Conservation (phyloP, 2,888 invertebrate species). For the Trichogramma dendrolimi region DNA sequence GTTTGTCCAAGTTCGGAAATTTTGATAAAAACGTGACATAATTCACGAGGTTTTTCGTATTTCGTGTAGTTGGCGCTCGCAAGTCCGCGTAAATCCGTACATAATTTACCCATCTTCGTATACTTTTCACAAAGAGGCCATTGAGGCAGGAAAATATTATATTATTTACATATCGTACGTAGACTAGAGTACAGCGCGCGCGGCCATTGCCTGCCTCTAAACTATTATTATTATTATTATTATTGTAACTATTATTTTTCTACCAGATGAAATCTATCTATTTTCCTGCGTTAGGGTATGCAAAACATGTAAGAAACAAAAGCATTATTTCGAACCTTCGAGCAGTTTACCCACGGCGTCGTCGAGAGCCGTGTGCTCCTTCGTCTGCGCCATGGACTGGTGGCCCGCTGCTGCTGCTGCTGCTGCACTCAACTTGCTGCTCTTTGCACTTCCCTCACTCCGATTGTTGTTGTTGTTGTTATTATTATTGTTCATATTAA, state of each 20-base stretch:
- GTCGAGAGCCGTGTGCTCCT: slow-evolving; percentile 41
- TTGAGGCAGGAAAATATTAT: too few species aligned
- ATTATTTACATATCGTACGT: too few species aligned
- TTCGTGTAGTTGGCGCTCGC: too few species aligned
- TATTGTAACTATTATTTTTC: neutral
- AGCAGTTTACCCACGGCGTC: slow-evolving; percentile 49
- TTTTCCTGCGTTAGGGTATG: neutral
- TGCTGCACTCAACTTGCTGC: slow-evolving; percentile 35
- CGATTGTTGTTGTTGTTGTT: slow-evolving; percentile 9
- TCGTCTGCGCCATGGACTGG: neutral
- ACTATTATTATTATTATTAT: neutral
- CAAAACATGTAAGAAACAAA: neutral
- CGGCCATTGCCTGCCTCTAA: neutral
- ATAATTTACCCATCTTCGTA: too few species aligned
- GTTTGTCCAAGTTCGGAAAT: too few species aligned
- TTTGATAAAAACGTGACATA: too few species aligned
- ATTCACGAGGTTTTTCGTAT: too few species aligned
- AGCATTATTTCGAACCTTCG: slow-evolving; percentile 40
- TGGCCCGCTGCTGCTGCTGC: slow-evolving; percentile 28
- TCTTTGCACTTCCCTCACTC: slow-evolving; percentile 19
- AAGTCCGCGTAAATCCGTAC: too few species aligned
- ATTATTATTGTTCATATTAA: neutral
- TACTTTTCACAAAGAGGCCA: too few species aligned
- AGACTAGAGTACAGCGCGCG: neutral
- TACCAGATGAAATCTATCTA: neutral